Percentiles rank a stretch among this genome's conserved stretches.
Conservation (phyloP, 2,888 invertebrate species). For the Acanthoscelides obtectus region DNA sequence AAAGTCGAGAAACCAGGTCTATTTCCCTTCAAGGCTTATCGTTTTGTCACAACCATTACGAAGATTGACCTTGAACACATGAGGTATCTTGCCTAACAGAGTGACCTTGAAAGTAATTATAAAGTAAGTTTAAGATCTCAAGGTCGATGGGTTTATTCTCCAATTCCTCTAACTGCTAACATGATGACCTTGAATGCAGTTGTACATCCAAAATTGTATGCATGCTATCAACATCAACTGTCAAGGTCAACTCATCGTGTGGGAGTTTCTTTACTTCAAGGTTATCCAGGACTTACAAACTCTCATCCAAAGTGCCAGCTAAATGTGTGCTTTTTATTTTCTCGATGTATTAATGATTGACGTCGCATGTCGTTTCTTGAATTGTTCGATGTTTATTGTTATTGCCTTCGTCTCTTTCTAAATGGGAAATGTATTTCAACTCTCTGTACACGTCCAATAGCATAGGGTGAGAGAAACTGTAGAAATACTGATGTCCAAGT, state of each 20-base stretch:
- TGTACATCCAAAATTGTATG: no score
- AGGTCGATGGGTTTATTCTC: no score
- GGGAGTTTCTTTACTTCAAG: background rate
- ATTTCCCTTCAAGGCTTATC: no score
- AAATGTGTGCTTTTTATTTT: slow-evolving; percentile 14
- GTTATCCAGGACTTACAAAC: background rate
- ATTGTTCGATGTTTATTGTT: slow-evolving; percentile 48
- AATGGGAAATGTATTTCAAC: slow-evolving; percentile 28
- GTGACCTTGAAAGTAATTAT: no score
- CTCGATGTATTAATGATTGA: slow-evolving; percentile 30
- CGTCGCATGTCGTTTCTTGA: slow-evolving; percentile 44
- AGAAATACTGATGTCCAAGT: background rate
- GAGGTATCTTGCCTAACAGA: no score
- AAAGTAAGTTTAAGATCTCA: no score
- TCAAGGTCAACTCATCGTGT: background rate
- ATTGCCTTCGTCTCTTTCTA: slow-evolving; percentile 41
- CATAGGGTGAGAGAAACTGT: background rate
- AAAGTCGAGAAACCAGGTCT: no score
- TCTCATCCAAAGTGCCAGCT: no score
- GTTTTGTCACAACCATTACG: no score
- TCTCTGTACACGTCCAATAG: slow-evolving; percentile 4
- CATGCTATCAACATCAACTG: background rate
- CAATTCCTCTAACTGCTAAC: no score
- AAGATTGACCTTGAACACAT: no score
- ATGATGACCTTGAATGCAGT: no score